These are phyloP conservation scores for Periophthalmus magnuspinnatus DNA, from an alignment of 2,797 vertebrate genomes.

Conservation along the genomic window DNA sequence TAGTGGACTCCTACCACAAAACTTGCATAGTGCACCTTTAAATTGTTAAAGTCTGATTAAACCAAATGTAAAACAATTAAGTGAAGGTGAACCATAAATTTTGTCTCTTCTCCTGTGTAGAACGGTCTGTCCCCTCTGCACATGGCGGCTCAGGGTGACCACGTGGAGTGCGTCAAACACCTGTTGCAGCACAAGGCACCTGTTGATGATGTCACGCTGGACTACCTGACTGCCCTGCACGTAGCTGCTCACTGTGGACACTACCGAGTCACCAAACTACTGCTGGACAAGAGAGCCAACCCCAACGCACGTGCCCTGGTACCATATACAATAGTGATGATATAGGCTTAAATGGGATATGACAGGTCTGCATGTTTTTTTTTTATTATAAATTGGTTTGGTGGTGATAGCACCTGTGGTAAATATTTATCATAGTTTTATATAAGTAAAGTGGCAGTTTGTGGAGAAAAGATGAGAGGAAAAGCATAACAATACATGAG, in stretches of 20 bases:
- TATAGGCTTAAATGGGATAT: neutral
- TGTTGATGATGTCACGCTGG: conserved; percentile 93
- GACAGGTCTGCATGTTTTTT: no score
- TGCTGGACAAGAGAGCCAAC: conserved; percentile 97
- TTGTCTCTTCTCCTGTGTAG: conserved; percentile 61
- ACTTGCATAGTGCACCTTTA: no score
- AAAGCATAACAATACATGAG: no score
- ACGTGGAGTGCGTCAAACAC: conserved; percentile 95
- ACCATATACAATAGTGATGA: neutral
- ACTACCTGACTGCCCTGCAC: conserved; percentile 94
- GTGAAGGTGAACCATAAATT: neutral
- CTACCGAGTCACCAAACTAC: conserved; percentile 95
- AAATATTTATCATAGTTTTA: no score
- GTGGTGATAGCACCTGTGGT: no score
- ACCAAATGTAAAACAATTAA: no score
- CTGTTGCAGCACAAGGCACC: conserved; percentile 94
- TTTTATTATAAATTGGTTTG: no score
- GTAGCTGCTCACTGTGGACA: conserved; percentile 98
- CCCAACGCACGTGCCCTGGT: conserved; percentile 96
- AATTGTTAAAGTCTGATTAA: no score
- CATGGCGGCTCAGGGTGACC: conserved; percentile 97
- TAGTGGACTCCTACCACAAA: no score
- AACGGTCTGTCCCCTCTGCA: conserved; percentile 96
- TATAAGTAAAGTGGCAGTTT: no score
- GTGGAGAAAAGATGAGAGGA: no score